These are phyloP conservation scores for Protonemura montana DNA, from an alignment of 2,888 invertebrate genomes.

Conservation along the genomic window DNA sequence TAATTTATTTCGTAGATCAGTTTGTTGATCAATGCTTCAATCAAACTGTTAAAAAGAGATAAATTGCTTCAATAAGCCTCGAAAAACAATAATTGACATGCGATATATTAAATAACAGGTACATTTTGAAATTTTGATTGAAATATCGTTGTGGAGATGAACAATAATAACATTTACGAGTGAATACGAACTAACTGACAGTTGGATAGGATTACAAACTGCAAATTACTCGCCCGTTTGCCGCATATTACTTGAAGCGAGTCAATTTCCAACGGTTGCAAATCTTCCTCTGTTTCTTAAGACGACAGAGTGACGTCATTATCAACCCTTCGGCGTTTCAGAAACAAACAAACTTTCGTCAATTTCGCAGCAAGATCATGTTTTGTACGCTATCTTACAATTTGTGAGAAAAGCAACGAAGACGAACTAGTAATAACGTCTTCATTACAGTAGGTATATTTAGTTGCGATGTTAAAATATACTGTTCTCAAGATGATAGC, in stretches of 20 bases:
- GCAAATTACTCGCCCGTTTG: neutral
- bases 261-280: neutral
- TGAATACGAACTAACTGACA: neutral
- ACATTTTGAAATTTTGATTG: neutral
- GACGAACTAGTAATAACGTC: too few species aligned
- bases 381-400: too few species aligned
- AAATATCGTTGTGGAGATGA: neutral
- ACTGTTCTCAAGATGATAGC: too few species aligned
- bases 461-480: too few species aligned
- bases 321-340: neutral
- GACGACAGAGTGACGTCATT: neutral
- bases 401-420: too few species aligned
- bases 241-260: neutral
- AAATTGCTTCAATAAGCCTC: neutral
- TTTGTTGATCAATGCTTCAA: neutral
- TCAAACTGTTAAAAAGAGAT: neutral
- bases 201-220: too few species aligned
- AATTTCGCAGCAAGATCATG: too few species aligned
- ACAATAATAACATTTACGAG: neutral
- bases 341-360: too few species aligned
- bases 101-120: neutral
- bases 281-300: neutral
- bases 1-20: neutral
- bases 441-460: too few species aligned
- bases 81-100: neutral